A percentile compares a stretch with the other conserved stretches of the same genome.
phyloP scores from a whole-genome alignment of 2,113 vertebrate species.

The Mesitornis unicolor region DNA sequence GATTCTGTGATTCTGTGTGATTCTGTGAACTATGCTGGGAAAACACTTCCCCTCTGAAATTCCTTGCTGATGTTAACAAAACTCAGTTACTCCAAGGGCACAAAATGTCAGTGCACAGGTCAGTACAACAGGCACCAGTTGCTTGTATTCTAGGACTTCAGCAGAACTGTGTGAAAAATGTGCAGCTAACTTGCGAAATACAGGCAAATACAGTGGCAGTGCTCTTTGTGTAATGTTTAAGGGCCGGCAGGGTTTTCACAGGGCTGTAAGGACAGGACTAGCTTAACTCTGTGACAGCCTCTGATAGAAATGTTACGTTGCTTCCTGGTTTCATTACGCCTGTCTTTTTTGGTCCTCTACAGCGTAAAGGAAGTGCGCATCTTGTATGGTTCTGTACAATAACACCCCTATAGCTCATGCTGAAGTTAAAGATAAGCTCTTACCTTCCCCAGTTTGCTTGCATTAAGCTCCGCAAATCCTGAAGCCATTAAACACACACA shows the following conservation, averaged over 20 bases:
- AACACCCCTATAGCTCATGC: not conserved
- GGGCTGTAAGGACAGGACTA: not conserved
- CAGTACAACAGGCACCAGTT: not conserved
- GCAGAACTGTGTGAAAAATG: not conserved
- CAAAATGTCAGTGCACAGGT: not conserved
- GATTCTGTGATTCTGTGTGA: too few relatives aligned
- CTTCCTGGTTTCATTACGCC: not conserved
- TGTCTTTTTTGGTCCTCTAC: not conserved
- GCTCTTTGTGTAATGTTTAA: fast-evolving
- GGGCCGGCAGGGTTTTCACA: not conserved
- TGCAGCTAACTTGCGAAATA: not conserved
- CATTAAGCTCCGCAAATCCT: not conserved
- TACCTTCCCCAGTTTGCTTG: not conserved
- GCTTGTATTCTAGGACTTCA: not conserved
- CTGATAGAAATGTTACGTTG: not conserved
- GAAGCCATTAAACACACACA: not conserved
- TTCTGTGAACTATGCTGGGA: too few relatives aligned
- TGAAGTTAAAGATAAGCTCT: not conserved
- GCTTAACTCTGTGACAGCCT: not conserved
- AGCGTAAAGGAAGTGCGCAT: not conserved
- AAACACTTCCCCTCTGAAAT: not conserved
- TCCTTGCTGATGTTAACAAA: not conserved
- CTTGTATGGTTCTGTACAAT: not conserved
- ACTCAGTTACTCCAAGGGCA: not conserved
- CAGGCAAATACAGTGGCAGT: not conserved